A percentile compares a stretch with the other conserved stretches of the same genome.
These are phyloP conservation scores for Pantherophis vulpinus DNA, from an alignment of 2,797 vertebrate genomes.

Conservation along the genomic window DNA sequence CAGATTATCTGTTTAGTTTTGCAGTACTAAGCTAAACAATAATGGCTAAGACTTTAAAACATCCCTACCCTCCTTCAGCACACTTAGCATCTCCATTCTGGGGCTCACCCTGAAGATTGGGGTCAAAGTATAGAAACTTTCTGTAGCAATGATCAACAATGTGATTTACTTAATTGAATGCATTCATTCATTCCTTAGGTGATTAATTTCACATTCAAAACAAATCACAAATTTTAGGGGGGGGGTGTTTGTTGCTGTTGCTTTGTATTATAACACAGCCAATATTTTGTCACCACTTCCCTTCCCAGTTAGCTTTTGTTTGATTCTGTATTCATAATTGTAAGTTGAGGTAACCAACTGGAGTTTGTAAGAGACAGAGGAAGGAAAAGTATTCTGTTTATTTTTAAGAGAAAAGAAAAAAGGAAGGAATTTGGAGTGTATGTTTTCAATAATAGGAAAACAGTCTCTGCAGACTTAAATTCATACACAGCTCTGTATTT, in stretches of 20 bases:
- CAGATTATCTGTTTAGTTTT: slow-evolving; percentile 5
- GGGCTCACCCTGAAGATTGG: neutral
- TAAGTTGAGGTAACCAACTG: slow-evolving; percentile 6
- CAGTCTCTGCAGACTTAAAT: neutral
- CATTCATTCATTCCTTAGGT: slow-evolving; percentile 11
- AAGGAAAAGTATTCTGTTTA: slow-evolving; percentile 21
- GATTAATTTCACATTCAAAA: slow-evolving; percentile 18
- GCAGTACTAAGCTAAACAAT: neutral
- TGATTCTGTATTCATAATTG: slow-evolving; percentile 11
- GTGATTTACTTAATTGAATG: slow-evolving; percentile 21
- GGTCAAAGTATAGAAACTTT: neutral
- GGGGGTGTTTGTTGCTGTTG: neutral
- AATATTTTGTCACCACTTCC: slow-evolving; percentile 11
- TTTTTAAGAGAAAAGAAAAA: slow-evolving; percentile 4
- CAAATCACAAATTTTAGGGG: slow-evolving; percentile 6
- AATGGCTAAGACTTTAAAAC: neutral
- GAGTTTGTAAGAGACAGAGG: slow-evolving; percentile 1
- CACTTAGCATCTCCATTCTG: slow-evolving; percentile 17
- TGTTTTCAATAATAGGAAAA: neutral
- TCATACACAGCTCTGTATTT: neutral
- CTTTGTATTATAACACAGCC: slow-evolving; percentile 5
- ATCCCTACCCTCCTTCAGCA: neutral
- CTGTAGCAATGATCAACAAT: neutral
- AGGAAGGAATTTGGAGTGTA: slow-evolving; percentile 10
- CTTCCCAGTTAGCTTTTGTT: slow-evolving; percentile 6